phyloP scores from a whole-genome alignment of 2,113 vertebrate species.

The Tachuris rubrigastra region DNA sequence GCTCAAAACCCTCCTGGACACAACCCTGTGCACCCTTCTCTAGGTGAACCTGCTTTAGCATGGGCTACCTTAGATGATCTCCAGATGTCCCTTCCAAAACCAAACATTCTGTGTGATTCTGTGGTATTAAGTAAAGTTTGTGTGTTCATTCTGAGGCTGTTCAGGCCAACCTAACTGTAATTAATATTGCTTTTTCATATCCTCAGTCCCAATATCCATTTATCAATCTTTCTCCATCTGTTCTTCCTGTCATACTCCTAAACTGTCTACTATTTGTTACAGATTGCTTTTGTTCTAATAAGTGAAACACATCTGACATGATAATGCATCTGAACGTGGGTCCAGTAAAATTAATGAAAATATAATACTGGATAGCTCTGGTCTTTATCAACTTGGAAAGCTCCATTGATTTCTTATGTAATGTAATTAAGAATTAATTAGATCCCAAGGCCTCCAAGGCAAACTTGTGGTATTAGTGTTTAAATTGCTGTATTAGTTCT shows the following conservation, averaged over 20 bases:
- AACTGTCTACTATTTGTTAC: neutral
- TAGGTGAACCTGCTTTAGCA: neutral
- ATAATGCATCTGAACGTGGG: neutral
- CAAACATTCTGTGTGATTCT: neutral
- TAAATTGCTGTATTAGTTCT: constrained; percentile 20
- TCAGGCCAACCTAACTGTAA: neutral
- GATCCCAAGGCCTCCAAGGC: neutral
- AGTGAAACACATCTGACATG: neutral
- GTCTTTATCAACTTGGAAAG: constrained; percentile 30
- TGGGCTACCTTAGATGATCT: neutral
- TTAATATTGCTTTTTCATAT: neutral
- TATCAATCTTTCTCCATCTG: neutral
- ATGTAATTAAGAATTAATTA: constrained; percentile 34
- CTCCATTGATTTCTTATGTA: neutral
- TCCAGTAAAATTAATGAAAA: constrained; percentile 3
- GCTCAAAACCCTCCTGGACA: neutral
- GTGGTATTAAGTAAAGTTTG: neutral
- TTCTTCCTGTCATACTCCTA: neutral
- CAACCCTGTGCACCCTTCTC: neutral
- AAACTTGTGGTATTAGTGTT: constrained; percentile 1
- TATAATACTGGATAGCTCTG: neutral
- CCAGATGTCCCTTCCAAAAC: neutral
- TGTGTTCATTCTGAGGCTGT: neutral
- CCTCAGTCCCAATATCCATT: neutral
- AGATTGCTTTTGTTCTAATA: neutral